Base-by-base conservation (phyloP, 2,113 vertebrate genomes). In the Clarias batrachus region DNA sequence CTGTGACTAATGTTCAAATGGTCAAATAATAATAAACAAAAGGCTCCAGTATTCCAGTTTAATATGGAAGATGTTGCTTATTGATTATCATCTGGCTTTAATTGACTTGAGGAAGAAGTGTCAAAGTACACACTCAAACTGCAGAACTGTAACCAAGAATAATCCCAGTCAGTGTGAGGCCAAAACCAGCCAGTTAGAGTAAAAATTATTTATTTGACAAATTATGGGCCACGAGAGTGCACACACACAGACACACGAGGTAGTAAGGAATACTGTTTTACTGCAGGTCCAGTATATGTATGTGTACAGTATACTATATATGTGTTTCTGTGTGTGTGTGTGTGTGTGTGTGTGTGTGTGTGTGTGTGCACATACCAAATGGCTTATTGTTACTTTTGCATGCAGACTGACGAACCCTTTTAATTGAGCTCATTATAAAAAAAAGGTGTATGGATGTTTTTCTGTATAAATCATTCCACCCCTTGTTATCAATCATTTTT, bases 381-480 rank as follows among this genome's bases (percentile, higher is more conserved):
- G 73, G 83, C 86, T 85, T 89, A 91, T 91, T 93, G 90, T 86
- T 89, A 62, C 89, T 88, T 83, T 85, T 81, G 85, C 87, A 83
- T 62, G 85, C 91, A 89, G 90, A 88, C 78, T 87, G 81, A 89
- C 27, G 82, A 88, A 59, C 52, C 73, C 13, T 66, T 68, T 86
- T 88, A 92, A 91, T 86, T 65, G 19, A 59, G 17, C 33, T 57
- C 37, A 66, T 80, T 81, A 68, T 78, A 70, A 91, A 87, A 33
- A 33, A 48, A 89, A 89, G 86, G 52, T 60, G 77, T 89, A 86
- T 90, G 92, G 88, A 93, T 91, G 93, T 92, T 89, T 86, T 88
- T 92, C 88, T 71, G 79, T 88, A 71, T 90, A 86, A 90, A 93
- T 91, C 88, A 70, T 37, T 33, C 54, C 57, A 80, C 78, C 30